Evolutionary conservation across 1,140 invertebrate genomes (phyloP).

Genomic region (Lordiphosa mommai): DNA sequence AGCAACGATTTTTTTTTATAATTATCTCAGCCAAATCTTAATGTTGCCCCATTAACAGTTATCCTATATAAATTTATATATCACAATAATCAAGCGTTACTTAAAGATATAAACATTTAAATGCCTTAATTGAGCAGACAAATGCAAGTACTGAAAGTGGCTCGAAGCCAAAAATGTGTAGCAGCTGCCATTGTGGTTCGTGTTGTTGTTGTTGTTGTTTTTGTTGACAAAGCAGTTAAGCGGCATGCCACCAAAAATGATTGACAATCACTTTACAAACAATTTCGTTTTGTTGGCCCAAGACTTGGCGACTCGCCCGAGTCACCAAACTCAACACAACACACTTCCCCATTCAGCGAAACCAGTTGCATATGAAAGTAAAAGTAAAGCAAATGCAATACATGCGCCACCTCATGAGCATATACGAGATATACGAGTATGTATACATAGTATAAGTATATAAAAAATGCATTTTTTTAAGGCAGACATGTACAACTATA

Average conservation of each 20-base stretch:
- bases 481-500: constrained; percentile 39
- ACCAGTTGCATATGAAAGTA: constrained; percentile 77
- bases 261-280: constrained; percentile 77
- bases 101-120: constrained; percentile 10
- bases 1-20: not conserved
- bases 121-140: constrained; percentile 47
- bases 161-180: constrained; percentile 47
- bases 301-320: constrained; percentile 23
- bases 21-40: not conserved
- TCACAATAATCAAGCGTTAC: too few relatives aligned
- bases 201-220: constrained; percentile 16
- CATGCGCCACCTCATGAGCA: constrained; percentile 17
- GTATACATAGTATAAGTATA: constrained; percentile 9
- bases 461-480: constrained; percentile 50
- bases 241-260: constrained; percentile 76
- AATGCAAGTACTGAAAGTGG: constrained; percentile 17
- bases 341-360: constrained; percentile 56
- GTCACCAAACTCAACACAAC: constrained; percentile 37
- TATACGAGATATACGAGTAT: constrained; percentile 7
- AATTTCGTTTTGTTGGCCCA: constrained; percentile 50
- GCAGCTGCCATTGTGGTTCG: constrained; percentile 52
- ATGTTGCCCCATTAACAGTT: too few relatives aligned
- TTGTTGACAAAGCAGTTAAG: constrained; percentile 67
- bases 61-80: too few relatives aligned
- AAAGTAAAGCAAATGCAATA: constrained; percentile 67